Conservation (phyloP, 2,888 invertebrate genomes). For the Stegana nigrithorax region DNA sequence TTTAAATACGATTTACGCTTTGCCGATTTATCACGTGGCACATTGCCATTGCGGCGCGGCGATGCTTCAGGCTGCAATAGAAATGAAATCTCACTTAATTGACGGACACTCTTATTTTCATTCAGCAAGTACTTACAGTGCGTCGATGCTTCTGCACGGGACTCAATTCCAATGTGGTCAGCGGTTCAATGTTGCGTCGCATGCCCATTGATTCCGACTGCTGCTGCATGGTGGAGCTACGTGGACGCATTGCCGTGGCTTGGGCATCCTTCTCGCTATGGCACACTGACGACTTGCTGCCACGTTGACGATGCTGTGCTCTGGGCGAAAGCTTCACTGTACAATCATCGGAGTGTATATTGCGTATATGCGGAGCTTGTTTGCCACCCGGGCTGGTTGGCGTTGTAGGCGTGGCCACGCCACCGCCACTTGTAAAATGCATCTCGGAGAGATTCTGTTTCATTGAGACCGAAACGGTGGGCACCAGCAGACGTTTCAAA, state of each 20-base stretch:
- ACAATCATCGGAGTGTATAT: conserved; percentile 47
- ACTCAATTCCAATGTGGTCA: conserved; percentile 53
- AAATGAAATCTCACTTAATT: too few relatives aligned
- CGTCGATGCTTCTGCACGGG: conserved; percentile 57
- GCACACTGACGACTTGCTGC: background rate
- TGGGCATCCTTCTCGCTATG: background rate
- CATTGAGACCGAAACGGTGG: conserved; percentile 59
- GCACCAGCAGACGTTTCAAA: conserved; percentile 43
- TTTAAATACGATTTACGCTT: conserved; percentile 77
- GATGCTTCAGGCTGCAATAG: conserved; percentile 61
- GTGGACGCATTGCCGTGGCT: conserved; percentile 51
- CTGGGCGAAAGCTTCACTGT: conserved; percentile 44
- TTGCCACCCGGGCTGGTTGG: conserved; percentile 29
- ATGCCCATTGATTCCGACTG: too few relatives aligned
- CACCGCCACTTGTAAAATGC: conserved; percentile 53
- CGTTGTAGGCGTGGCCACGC: conserved; percentile 34
- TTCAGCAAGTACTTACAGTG: conserved; percentile 54
- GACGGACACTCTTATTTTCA: too few relatives aligned
- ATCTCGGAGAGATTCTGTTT: conserved; percentile 66
- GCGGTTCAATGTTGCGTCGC: conserved; percentile 4
- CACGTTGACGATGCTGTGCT: background rate
- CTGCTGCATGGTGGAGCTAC: conserved; percentile 57
- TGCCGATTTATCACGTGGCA: conserved; percentile 74
- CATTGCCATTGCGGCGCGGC: conserved; percentile 56
- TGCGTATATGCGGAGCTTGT: background rate